A percentile compares a stretch with the other conserved stretches of the same genome.
phyloP scores from a whole-genome alignment of 92 coral and sea anemone genomes.

The Desmophyllum pertusum region DNA sequence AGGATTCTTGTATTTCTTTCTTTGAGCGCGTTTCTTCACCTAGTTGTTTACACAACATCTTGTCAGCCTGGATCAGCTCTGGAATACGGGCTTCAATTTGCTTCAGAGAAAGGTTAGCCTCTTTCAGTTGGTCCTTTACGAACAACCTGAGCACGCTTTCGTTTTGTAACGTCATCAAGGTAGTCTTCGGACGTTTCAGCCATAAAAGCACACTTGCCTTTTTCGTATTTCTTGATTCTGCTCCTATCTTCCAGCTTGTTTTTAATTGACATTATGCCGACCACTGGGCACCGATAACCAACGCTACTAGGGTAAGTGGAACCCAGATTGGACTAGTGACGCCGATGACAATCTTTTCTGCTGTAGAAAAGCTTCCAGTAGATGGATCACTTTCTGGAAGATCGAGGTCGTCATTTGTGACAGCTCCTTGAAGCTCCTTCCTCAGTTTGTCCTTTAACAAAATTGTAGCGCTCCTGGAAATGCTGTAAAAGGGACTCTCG shows the following conservation, averaged over 20 bases:
- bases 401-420: neutral
- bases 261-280: conserved; percentile 22
- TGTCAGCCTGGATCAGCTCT: conserved; percentile 40
- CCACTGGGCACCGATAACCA: conserved; percentile 31
- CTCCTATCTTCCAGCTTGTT: conserved; percentile 26
- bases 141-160: neutral
- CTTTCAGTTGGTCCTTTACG: conserved; percentile 31
- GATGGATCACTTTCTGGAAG: neutral
- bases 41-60: conserved; percentile 21
- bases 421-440: conserved; percentile 12
- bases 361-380: neutral
- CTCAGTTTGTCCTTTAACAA: conserved; percentile 4
- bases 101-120: conserved; percentile 21
- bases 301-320: conserved; percentile 42
- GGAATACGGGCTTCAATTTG: conserved; percentile 40
- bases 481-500: conserved; percentile 3
- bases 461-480: conserved; percentile 4
- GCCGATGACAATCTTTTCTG: conserved; percentile 27
- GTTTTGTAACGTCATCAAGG: conserved; percentile 4
- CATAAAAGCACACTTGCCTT: conserved; percentile 30
- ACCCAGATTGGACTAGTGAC: conserved; percentile 55
- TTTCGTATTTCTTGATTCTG: conserved; percentile 2
- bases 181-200: neutral
- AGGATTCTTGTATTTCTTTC: neutral
- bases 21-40: conserved; percentile 9